Percentiles rank a stretch among this genome's conserved stretches.
phyloP scores from a whole-genome alignment of 1,140 invertebrate genomes.

The Oedothorax gibbosus region DNA sequence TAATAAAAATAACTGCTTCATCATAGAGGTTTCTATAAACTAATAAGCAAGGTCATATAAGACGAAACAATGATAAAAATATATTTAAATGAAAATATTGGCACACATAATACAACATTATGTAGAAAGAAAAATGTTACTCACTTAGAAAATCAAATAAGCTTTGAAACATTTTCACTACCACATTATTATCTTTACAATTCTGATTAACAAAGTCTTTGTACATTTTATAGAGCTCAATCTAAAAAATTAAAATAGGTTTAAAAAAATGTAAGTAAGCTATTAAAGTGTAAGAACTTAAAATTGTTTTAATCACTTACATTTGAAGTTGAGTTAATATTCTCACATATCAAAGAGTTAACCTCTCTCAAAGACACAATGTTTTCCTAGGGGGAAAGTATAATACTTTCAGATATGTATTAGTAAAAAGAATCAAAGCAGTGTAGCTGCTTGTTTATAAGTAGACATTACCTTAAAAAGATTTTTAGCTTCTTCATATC shows the following conservation, averaged over 20 bases:
- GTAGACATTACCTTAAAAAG: constrained; percentile 17
- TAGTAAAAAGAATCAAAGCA: background rate
- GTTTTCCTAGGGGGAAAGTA: background rate
- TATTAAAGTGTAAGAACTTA: background rate
- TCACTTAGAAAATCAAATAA: constrained; percentile 43
- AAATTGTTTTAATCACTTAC: constrained; percentile 3
- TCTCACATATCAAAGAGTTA: constrained; percentile 23
- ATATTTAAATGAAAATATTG: too few species aligned
- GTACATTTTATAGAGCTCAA: constrained; percentile 27
- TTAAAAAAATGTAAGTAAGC: background rate
- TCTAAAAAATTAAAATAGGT: constrained; percentile 1
- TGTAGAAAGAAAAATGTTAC: background rate
- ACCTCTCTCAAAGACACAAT: constrained; percentile 10
- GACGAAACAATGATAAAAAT: too few species aligned
- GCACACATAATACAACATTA: too few species aligned
- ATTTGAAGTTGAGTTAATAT: constrained; percentile 35
- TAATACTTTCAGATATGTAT: background rate
- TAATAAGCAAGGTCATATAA: too few species aligned
- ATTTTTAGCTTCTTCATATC: constrained; percentile 27
- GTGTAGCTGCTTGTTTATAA: background rate
- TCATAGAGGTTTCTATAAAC: too few species aligned
- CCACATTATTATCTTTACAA: background rate
- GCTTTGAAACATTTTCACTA: background rate
- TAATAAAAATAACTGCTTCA: too few species aligned
- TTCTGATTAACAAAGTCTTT: constrained; percentile 17